These are phyloP conservation scores for Phyllotis vaccarum DNA, from an alignment of 2,797 vertebrate species.

Conservation along the genomic window DNA sequence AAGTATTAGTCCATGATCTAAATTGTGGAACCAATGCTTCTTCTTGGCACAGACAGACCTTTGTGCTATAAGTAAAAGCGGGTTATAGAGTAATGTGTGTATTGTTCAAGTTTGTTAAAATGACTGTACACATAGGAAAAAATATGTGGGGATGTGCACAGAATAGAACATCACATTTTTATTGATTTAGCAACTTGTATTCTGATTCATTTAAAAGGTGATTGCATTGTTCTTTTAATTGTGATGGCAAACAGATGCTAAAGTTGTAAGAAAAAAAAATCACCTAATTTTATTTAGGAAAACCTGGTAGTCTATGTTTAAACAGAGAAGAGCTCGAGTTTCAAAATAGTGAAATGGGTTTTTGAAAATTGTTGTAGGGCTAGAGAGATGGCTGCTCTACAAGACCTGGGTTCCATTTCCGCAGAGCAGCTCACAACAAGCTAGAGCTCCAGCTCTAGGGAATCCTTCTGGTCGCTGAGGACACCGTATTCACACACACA, in stretches of 20 bases:
- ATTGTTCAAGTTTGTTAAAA: conserved; percentile 39
- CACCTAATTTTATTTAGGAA: conserved; percentile 10
- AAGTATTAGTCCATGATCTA: conserved; percentile 37
- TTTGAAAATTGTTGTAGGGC: background rate
- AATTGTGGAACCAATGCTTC: background rate
- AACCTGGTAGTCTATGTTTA: conserved; percentile 41
- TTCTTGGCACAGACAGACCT: conserved; percentile 51
- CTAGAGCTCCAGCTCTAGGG: no score
- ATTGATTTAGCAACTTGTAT: conserved; percentile 32
- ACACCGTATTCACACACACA: background rate
- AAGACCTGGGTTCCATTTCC: background rate
- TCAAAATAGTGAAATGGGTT: conserved; percentile 58
- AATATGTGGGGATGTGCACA: background rate
- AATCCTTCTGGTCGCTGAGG: background rate
- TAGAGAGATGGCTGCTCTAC: background rate
- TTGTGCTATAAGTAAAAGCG: conserved; percentile 18
- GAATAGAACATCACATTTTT: conserved; percentile 29
- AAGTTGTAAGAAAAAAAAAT: conserved; percentile 53
- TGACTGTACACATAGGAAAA: conserved; percentile 26
- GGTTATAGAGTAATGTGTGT: background rate
- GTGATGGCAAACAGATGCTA: conserved; percentile 53
- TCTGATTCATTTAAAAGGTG: conserved; percentile 47
- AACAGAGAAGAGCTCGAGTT: conserved; percentile 48
- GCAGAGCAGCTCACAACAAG: background rate
- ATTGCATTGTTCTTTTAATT: conserved; percentile 49